Percentiles rank a stretch among this genome's conserved stretches.
Conservation (phyloP, 2,113 vertebrate species). For the Mesocricetus auratus region DNA sequence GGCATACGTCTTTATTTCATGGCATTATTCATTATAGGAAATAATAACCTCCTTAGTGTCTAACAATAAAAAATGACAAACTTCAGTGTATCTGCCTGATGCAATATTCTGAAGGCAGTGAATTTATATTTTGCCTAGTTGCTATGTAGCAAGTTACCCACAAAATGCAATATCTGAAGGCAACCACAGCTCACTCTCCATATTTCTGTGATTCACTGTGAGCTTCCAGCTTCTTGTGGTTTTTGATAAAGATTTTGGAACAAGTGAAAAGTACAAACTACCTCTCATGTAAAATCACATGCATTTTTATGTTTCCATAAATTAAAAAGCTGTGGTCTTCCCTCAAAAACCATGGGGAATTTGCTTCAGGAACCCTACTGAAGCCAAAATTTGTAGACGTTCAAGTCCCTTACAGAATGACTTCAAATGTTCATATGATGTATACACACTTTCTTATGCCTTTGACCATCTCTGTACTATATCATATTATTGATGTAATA, state of each 20-base stretch:
- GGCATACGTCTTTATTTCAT: neutral
- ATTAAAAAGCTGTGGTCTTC: neutral
- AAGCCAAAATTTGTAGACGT: neutral
- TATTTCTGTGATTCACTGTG: neutral
- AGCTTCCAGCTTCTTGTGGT: neutral
- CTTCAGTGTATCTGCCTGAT: neutral
- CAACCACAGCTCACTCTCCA: neutral
- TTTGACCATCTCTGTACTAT: neutral
- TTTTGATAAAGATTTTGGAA: neutral
- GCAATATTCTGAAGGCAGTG: conserved; percentile 2
- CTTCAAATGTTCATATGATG: neutral
- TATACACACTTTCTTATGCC: neutral
- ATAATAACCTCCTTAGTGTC: neutral
- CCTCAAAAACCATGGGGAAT: neutral
- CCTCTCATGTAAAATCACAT: neutral
- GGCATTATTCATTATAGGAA: neutral
- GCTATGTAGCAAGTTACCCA: neutral
- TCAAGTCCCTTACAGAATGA: neutral
- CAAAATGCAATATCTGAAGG: conserved; percentile 6
- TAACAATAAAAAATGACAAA: conserved; percentile 25
- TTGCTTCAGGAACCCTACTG: neutral
- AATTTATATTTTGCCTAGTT: neutral
- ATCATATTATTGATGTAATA: neutral
- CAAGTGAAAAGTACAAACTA: neutral
- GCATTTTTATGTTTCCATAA: neutral